Evolutionary conservation across 1,140 invertebrate species (phyloP), one percentile per base, ranked within the genome.

Genomic region (Chrysomallon squamiferum): DNA sequence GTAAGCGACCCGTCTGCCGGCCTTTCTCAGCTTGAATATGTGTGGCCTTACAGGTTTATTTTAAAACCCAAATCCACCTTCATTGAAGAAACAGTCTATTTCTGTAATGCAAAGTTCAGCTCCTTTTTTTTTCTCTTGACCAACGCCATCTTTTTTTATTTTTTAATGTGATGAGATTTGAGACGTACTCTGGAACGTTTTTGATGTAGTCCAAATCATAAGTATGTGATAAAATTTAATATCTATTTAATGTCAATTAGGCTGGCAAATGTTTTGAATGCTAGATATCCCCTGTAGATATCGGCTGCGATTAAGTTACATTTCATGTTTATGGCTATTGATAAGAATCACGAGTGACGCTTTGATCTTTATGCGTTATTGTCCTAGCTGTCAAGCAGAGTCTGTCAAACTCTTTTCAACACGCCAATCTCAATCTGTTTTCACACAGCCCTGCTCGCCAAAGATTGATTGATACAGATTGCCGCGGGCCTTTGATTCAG

Each of bases 381-480:
- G 73, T 74, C 68, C 66, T 58, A 78, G 67, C 72, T 78, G 76
- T 78, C 76, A 78, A 69, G 59, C 62, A 52, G 41, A 60, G 66
- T 63, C 71, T 76, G 74, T 69, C 74, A 69, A 66, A 7, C 63
- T 71, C 71, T 76, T n/a, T 78, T 76, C 73, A 78, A 72, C 76
- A 71, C 71, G 72, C 60, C 68, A 68, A 65, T 70, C 69, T 76
- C 75, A 76, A 79, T 78, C 74, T 79, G 79, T 79, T 81, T 77
- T 72, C 76, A 75, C 76, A 78, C 73, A 72, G 73, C 73, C 65
- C 70, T 66, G 68, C 74, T 76, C 70, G 71, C 65, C 60, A 62
- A 62, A 72, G 75, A 76, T 77, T 79, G 79, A 80, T 80, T 75
- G 77, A 80, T 80, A 77, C 73, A 70, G 69, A 63, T 71, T 62